Conservation (phyloP, 2,797 vertebrate species). For the Lacerta agilis region DNA sequence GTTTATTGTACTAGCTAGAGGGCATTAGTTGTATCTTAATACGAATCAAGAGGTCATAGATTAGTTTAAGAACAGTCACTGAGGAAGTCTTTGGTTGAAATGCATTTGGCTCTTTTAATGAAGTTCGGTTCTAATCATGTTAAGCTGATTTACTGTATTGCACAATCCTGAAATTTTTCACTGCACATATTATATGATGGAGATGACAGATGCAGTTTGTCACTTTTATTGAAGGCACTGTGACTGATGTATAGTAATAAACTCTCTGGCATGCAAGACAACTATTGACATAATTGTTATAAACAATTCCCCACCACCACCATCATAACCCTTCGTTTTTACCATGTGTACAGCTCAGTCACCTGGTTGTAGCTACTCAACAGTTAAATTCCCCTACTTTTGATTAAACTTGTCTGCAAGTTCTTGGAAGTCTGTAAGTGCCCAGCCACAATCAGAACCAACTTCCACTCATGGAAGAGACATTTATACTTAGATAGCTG, state of each 20-base stretch:
- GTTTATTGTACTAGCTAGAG: no score
- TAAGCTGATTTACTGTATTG: neutral
- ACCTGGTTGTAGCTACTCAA: neutral
- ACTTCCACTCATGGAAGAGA: no score
- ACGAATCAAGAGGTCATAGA: neutral
- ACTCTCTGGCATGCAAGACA: neutral
- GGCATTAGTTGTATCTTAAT: neutral
- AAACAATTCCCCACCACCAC: no score
- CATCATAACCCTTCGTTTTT: neutral
- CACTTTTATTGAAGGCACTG: neutral
- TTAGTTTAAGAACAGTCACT: neutral
- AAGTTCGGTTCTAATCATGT: neutral
- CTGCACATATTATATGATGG: neutral
- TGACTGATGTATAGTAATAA: constrained; percentile 1
- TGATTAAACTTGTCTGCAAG: no score
- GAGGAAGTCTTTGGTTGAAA: neutral
- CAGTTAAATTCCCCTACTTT: neutral
- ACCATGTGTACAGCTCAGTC: neutral
- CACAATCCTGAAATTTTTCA: neutral
- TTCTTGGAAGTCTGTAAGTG: no score
- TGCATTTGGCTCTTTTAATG: neutral
- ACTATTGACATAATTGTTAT: neutral
- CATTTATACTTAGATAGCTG: neutral
- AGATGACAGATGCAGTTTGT: neutral
- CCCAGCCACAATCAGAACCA: no score